These are phyloP conservation scores for Oreocharis arfaki DNA, from an alignment of 2,113 vertebrate genomes.

Conservation along the genomic window DNA sequence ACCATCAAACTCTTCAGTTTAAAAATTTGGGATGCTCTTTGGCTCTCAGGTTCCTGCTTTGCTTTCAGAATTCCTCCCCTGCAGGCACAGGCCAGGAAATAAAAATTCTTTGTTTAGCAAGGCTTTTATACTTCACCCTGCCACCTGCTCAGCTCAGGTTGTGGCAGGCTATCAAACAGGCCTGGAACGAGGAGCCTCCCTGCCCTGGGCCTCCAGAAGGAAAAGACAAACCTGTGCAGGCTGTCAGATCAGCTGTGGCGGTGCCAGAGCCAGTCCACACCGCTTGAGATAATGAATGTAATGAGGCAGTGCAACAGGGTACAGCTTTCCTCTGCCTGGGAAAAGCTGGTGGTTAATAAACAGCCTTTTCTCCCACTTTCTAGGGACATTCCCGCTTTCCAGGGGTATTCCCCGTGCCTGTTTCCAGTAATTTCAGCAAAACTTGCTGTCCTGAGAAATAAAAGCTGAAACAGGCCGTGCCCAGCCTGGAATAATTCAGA, in stretches of 20 bases:
- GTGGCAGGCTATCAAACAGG: conserved; percentile 50
- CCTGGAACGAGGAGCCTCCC: neutral
- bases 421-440: neutral
- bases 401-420: neutral
- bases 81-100: conserved; percentile 65
- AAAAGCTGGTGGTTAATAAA: neutral
- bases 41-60: conserved; percentile 56
- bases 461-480: neutral
- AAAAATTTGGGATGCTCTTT: conserved; percentile 54
- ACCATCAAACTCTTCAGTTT: conserved; percentile 25
- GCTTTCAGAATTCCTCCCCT: conserved; percentile 69
- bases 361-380: accelerated
- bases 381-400: neutral
- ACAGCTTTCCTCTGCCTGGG: neutral
- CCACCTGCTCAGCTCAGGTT: conserved; percentile 69
- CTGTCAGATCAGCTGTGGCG: neutral
- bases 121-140: conserved; percentile 60
- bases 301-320: neutral
- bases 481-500: neutral
- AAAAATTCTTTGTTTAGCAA: conserved; percentile 68
- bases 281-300: neutral
- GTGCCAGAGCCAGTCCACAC: neutral
- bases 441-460: neutral
- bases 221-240: neutral
- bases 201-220: neutral